A percentile compares a stretch with the other conserved stretches of the same genome.
Evolutionary conservation across 2,113 vertebrate species (phyloP).

Genomic region (Proteles cristata): DNA sequence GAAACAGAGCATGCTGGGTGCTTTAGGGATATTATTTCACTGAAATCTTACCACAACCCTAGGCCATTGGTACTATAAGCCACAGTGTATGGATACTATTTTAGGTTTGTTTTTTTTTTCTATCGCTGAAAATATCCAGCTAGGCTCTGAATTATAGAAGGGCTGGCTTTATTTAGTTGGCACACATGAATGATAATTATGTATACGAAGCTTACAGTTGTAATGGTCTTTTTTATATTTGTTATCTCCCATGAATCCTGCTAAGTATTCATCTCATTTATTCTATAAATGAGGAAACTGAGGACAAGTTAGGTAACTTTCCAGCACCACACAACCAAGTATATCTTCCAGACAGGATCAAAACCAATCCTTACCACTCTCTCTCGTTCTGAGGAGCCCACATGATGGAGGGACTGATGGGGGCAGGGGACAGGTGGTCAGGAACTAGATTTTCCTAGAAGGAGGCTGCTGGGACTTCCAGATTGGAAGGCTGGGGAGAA

Average conservation of each 20-base stretch:
- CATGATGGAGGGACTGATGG: neutral
- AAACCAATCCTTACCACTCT: neutral
- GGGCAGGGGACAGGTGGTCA: neutral
- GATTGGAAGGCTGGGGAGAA: neutral
- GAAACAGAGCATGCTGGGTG: neutral
- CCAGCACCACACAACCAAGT: neutral
- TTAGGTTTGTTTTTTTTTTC: constrained; percentile 50
- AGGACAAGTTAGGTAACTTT: neutral
- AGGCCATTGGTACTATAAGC: neutral
- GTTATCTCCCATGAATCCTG: neutral
- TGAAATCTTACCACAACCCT: neutral
- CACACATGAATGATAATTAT: neutral
- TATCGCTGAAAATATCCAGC: neutral
- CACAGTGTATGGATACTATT: neutral
- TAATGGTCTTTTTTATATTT: neutral
- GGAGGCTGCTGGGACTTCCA: neutral
- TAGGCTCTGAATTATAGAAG: constrained; percentile 10
- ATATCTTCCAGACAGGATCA: neutral
- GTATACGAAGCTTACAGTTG: neutral
- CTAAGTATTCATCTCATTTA: neutral
- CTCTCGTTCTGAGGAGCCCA: neutral
- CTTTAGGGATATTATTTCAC: neutral
- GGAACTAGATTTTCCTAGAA: neutral
- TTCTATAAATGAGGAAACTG: neutral
- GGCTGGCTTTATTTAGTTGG: neutral